Percentiles rank a stretch among this genome's conserved stretches.
Conservation (phyloP, 53 echinoderm and acorn worm genomes). For the Antedon mediterranea region DNA sequence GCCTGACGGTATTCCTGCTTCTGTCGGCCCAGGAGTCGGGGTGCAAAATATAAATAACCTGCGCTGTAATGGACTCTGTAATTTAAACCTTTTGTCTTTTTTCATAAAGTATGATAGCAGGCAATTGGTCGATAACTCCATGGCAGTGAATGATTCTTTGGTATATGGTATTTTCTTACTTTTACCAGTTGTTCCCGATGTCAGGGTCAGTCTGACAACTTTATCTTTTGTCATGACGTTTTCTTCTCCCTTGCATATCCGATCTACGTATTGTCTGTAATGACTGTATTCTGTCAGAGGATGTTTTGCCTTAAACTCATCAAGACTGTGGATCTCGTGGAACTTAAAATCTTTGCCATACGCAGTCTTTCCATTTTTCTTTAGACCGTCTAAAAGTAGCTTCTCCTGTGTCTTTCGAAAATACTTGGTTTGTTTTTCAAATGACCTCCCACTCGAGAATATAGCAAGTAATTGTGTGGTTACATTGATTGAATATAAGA, state of each 20-base stretch:
- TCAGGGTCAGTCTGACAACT: conserved; percentile 28
- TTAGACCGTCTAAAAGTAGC: conserved; percentile 11
- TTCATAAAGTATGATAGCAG: no score
- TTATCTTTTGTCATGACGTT: conserved; percentile 40
- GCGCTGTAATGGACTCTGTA: conserved; percentile 14
- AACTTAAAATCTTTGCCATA: conserved; percentile 31
- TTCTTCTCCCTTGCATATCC: conserved; percentile 50
- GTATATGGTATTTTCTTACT: conserved; percentile 32
- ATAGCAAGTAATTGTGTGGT: no score
- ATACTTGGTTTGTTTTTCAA: background rate
- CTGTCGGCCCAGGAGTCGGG: conserved; percentile 3
- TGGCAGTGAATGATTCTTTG: background rate
- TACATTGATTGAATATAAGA: no score
- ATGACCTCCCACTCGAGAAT: no score
- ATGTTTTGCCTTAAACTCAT: conserved; percentile 31
- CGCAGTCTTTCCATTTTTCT: conserved; percentile 32
- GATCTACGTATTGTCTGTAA: conserved; percentile 34
- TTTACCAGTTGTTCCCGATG: conserved; percentile 50
- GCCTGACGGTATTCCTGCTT: conserved; percentile 18
- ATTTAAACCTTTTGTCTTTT: background rate
- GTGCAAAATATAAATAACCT: conserved; percentile 10
- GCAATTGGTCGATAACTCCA: background rate
- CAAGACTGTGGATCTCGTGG: conserved; percentile 16
- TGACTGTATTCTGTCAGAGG: conserved; percentile 42
- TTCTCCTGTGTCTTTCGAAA: conserved; percentile 43